phyloP scores from a whole-genome alignment of 2,888 invertebrate species.

The Harpagoxenus sublaevis region DNA sequence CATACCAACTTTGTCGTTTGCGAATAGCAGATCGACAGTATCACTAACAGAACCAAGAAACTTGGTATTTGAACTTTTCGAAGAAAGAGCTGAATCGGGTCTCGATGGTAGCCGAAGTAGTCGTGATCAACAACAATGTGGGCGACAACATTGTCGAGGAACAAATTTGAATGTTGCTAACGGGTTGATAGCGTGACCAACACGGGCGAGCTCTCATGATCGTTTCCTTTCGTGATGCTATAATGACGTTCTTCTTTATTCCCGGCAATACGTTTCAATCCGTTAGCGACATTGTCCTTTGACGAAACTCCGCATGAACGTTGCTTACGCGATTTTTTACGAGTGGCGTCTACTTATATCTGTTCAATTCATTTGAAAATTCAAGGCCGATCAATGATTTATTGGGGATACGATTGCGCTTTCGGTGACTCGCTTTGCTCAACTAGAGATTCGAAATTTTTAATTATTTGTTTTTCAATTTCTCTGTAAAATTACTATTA shows the following conservation, averaged over 20 bases:
- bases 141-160: slow-evolving; percentile 12
- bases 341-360: background rate
- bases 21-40: background rate
- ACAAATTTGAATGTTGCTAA: slow-evolving; percentile 55
- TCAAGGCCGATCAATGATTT: background rate
- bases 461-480: background rate
- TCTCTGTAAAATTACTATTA: background rate
- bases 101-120: background rate
- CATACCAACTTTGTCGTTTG: background rate
- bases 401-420: background rate
- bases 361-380: background rate
- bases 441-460: background rate
- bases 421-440: background rate
- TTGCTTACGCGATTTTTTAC: background rate
- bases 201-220: slow-evolving; percentile 25
- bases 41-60: background rate
- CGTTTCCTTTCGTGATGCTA: slow-evolving; percentile 74
- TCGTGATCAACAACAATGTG: slow-evolving; percentile 10
- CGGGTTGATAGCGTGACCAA: slow-evolving; percentile 68
- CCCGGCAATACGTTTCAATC: slow-evolving; percentile 72
- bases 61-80: background rate
- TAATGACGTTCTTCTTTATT: slow-evolving; percentile 71
- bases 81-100: background rate
- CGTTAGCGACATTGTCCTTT: slow-evolving; percentile 49
- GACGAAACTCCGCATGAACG: background rate